These are phyloP conservation scores for Crocidura indochinensis DNA, from an alignment of 2,797 vertebrate genomes.

Conservation along the genomic window DNA sequence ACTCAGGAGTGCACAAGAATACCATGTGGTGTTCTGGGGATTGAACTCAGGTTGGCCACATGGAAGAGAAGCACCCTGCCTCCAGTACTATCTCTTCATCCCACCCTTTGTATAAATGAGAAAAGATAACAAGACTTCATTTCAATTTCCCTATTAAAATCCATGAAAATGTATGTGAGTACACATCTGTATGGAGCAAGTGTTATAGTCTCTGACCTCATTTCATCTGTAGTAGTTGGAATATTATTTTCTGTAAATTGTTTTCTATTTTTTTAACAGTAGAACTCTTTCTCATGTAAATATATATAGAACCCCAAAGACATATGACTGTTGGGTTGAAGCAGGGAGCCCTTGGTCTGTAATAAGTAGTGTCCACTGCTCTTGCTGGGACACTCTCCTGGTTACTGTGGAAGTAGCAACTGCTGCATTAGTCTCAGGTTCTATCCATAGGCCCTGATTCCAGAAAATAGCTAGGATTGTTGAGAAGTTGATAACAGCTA, in stretches of 20 bases:
- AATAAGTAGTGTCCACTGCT: neutral
- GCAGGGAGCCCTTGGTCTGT: neutral
- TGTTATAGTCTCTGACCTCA: neutral
- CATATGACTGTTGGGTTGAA: neutral
- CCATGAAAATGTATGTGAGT: neutral
- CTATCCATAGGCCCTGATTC: neutral
- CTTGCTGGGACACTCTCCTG: neutral
- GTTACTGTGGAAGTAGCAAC: neutral
- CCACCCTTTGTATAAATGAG: too few species aligned
- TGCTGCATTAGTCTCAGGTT: neutral
- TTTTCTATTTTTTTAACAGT: slow-evolving; percentile 12
- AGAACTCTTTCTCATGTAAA: neutral
- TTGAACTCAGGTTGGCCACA: too few species aligned
- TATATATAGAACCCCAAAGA: neutral
- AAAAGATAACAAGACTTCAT: neutral
- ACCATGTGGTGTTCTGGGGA: too few species aligned
- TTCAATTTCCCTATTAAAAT: neutral
- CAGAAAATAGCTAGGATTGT: neutral
- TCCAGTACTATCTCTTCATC: too few species aligned
- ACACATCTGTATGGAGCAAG: neutral
- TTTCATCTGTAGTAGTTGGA: slow-evolving; percentile 22
- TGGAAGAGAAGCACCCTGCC: too few species aligned
- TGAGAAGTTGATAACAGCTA: neutral
- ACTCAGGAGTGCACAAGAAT: too few species aligned
- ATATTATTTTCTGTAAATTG: neutral